Evolutionary conservation across 2,113 vertebrate genomes (phyloP), one percentile per base, ranked within the genome.

Genomic region (Nycticebus coucang): DNA sequence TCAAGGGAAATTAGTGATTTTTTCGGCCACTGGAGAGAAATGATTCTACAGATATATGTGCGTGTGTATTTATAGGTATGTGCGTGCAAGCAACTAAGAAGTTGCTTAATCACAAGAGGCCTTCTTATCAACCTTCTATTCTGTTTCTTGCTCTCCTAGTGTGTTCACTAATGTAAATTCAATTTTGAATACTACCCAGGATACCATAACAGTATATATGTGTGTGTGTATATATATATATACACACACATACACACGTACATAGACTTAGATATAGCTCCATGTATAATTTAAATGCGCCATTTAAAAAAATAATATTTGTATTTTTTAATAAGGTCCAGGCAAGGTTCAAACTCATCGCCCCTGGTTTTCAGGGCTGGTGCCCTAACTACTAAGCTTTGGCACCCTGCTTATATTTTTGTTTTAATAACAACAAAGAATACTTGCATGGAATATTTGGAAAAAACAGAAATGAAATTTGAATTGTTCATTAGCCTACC

Each of bases 21-120:
- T 94, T 79, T 77, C 95, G 71, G 62, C 92, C 91, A 19, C 89
- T 93, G 72, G 89, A 90, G 92, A 93, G 81, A 78, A 95, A 87
- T 75, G 83, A 0, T 71, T 89, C 68, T 83, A 79, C 71, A 15
- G 35, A 78, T 33, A 50, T 60, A 5, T 22, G n/a, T 18, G 41
- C 17, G 57, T n/a, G n/a, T 26, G 60, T 66, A 1, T 66, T 26
- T 66, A 28, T 66, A 12, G 28, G 62, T 66, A 4, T 60, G 59
- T 60, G 19, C 11, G 60, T 80, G 24, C 21, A 78, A 41, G 45
- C 68, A 86, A 11, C 55, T 37, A 82, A 82, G 84, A 85, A 68
- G 59, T 79, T 60, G 55, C 62, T 71, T 82, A 41, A 75, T 77
- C 79, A 4, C 62, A 68, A 64, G 28, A 35, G 57, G 8, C 33